Percentiles rank a stretch among this genome's conserved stretches.
These are phyloP conservation scores for Sakesphorus luctuosus DNA, from an alignment of 2,113 vertebrate species.

Conservation along the genomic window DNA sequence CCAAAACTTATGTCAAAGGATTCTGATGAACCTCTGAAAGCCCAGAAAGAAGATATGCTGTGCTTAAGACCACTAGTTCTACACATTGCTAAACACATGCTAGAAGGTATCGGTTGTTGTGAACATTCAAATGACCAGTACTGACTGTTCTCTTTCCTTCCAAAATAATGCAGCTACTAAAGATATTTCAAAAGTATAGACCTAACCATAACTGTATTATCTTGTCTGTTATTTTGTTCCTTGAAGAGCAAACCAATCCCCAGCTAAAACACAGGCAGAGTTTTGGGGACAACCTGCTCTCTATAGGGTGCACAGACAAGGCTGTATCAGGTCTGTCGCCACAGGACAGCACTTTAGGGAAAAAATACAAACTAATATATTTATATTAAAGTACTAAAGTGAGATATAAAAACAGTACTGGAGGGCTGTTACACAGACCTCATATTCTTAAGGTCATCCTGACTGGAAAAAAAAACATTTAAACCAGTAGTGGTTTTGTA, in stretches of 20 bases:
- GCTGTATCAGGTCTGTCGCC: not conserved
- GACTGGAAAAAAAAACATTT: not conserved
- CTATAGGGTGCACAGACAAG: not conserved
- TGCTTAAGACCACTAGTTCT: not conserved
- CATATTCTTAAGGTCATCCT: not conserved
- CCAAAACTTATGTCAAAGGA: not conserved
- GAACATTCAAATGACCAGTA: not conserved
- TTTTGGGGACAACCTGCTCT: not conserved
- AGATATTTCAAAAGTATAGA: not conserved
- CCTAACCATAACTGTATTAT: not conserved
- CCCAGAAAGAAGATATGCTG: not conserved
- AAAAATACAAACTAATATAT: not conserved
- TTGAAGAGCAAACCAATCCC: not conserved
- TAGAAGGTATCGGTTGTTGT: not conserved
- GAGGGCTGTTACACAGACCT: not conserved
- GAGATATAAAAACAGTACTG: not conserved
- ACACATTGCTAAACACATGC: not conserved
- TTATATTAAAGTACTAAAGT: not conserved
- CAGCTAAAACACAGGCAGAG: not conserved
- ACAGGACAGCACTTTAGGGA: not conserved
- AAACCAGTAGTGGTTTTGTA: not conserved
- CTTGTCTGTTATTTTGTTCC: not conserved
- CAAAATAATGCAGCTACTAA: not conserved
- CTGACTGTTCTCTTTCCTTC: not conserved
- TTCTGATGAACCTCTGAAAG: not conserved